Conservation (phyloP, 2,888 invertebrate genomes). For the Polymixis flavicincta region DNA sequence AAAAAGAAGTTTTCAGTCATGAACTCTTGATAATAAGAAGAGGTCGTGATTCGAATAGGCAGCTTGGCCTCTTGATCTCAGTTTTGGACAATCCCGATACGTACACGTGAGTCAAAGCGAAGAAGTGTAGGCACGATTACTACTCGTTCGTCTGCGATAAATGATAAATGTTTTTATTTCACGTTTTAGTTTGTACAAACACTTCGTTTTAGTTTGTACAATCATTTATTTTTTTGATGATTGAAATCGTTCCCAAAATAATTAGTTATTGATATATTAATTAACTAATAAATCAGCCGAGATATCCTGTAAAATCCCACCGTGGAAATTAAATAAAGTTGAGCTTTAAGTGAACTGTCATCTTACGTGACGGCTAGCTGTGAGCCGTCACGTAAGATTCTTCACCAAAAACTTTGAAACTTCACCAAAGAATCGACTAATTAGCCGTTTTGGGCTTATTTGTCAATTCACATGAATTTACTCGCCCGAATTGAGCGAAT, state of each 20-base stretch:
- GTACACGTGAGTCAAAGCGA: constrained; percentile 6
- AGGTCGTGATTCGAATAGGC: constrained; percentile 12
- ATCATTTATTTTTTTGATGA: too few relatives aligned
- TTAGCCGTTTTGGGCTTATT: too few relatives aligned
- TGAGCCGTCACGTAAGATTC: too few relatives aligned
- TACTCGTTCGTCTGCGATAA: not conserved
- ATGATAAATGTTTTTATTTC: too few relatives aligned
- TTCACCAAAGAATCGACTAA: too few relatives aligned
- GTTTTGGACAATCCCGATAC: constrained; percentile 37
- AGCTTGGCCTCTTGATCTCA: constrained; percentile 2
- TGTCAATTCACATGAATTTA: too few relatives aligned
- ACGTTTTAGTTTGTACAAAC: too few relatives aligned
- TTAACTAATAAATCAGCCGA: not conserved
- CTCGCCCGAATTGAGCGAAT: too few relatives aligned
- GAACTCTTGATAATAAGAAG: constrained; percentile 3
- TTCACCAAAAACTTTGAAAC: too few relatives aligned
- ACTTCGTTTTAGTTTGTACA: too few relatives aligned
- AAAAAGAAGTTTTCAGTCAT: constrained; percentile 4
- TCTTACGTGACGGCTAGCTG: too few relatives aligned
- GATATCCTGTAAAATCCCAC: not conserved
- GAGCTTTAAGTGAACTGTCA: too few relatives aligned
- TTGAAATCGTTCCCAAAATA: not conserved
- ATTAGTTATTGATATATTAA: not conserved
- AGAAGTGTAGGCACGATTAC: not conserved
- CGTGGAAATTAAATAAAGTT: not conserved